These are phyloP conservation scores for Ctena decussata DNA, from an alignment of 2,888 invertebrate species.

Conservation along the genomic window DNA sequence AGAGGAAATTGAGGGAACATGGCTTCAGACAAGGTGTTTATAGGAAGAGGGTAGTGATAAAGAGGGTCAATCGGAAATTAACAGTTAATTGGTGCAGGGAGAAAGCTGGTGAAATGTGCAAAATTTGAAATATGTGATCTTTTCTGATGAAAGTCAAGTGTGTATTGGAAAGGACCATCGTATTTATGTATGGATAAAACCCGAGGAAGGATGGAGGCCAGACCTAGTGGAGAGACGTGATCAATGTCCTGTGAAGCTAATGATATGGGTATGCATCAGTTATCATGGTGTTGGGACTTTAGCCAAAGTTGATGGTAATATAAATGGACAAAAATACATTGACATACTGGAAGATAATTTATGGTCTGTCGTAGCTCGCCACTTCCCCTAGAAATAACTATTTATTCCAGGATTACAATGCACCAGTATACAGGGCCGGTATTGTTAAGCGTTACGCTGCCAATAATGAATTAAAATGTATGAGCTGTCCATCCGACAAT, in stretches of 20 bases:
- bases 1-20: neutral
- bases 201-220: no score
- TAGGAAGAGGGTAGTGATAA: neutral
- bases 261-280: neutral
- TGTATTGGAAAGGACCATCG: no score
- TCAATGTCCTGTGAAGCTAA: no score
- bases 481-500: no score
- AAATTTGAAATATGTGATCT: neutral
- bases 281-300: conserved; percentile 18
- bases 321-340: conserved; percentile 1
- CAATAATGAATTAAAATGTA: no score
- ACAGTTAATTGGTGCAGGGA: neutral
- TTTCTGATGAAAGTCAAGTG: no score
- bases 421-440: neutral
- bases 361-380: conserved; percentile 15
- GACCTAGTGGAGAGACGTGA: no score
- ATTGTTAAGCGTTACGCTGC: no score
- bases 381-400: neutral
- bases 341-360: neutral
- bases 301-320: conserved; percentile 23
- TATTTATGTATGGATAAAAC: no score
- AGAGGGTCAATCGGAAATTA: neutral
- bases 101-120: neutral
- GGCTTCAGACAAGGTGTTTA: neutral
- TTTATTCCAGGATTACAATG: neutral